Evolutionary conservation across 2,888 invertebrate genomes (phyloP), one percentile per base, ranked within the genome.

Genomic region (Dryomyza anilis): DNA sequence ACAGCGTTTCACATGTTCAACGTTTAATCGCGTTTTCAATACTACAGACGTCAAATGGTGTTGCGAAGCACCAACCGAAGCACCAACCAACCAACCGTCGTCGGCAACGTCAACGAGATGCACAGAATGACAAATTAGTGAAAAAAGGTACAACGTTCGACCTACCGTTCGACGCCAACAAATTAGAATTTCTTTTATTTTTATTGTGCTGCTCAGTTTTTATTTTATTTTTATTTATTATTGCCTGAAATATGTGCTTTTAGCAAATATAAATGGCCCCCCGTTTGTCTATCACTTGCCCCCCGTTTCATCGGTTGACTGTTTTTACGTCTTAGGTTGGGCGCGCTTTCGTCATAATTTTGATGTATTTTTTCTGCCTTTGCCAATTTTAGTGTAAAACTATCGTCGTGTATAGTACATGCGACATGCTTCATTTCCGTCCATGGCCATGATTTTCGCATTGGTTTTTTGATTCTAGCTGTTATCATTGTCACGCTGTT

Each of bases 21-120:
- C 76, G 78, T 78, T 73, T 79, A 81, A 79, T 80, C 78, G 79
- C 79, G 79, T 75, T 79, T 81, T 75, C 75, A 77, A 75, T 75
- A 82, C 81, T 80, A 77, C 67, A 59, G 66, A 71, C 56, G 27
- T 39, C 43, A 50, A 63, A 53, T 29, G 46, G 29, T 21, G 29
- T 16, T 36, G 39, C 61, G 36, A 50, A n/a, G n/a, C n/a, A n/a
- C 50, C 25, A 21, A 21, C 58, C 21, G 29, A 36, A 19, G 53
- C 62, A 19, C 29, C 43, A 33, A 55, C 23, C 14, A 25, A 14
- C 14, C 52, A 25, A 53, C 33, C 19, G 30, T 27, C 63, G 62
- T 62, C 56, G 65, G 69, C 67, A 65, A 69, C 16, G 43, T 21
- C 25, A 53, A n/a, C n/a, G n/a, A n/a, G n/a, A n/a, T n/a, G n/a